Percentiles rank a stretch among this genome's conserved stretches.
Conservation (phyloP, 1,140 invertebrate genomes). For the Calephelis virginiensis region DNA sequence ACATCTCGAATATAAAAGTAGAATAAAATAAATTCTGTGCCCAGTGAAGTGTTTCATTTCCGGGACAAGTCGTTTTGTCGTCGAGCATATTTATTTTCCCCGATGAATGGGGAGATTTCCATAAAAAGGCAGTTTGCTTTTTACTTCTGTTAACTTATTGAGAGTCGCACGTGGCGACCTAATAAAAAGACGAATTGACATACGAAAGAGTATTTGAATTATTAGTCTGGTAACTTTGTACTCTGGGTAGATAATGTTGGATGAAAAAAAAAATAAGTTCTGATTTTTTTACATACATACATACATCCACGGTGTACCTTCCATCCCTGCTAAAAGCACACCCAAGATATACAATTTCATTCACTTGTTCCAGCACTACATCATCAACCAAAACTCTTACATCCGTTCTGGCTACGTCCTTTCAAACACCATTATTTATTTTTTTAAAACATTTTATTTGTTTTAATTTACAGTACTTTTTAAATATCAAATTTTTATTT, state of each 20-base stretch:
- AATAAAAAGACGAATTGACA: constrained; percentile 28
- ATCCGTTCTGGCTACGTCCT: no score
- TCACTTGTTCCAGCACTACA: no score
- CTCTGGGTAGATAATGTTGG: background rate
- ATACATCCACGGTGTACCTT: no score
- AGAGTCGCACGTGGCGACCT: constrained; percentile 52
- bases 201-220: constrained; percentile 14
- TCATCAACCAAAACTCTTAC: no score
- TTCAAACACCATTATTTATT: no score
- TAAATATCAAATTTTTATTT: no score
- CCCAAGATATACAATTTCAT: no score
- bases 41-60: constrained; percentile 61
- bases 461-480: no score
- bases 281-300: no score
- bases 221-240: constrained; percentile 7
- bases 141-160: constrained; percentile 39
- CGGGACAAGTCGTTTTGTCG: constrained; percentile 75
- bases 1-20: constrained; percentile 37
- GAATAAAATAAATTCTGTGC: constrained; percentile 54
- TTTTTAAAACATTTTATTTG: no score
- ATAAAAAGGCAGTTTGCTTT: constrained; percentile 71
- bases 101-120: constrained; percentile 61
- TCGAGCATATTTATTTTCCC: constrained; percentile 58
- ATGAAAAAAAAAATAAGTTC: no score
- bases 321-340: no score